Conservation (phyloP, 2,888 invertebrate species). For the Phortica magna region DNA sequence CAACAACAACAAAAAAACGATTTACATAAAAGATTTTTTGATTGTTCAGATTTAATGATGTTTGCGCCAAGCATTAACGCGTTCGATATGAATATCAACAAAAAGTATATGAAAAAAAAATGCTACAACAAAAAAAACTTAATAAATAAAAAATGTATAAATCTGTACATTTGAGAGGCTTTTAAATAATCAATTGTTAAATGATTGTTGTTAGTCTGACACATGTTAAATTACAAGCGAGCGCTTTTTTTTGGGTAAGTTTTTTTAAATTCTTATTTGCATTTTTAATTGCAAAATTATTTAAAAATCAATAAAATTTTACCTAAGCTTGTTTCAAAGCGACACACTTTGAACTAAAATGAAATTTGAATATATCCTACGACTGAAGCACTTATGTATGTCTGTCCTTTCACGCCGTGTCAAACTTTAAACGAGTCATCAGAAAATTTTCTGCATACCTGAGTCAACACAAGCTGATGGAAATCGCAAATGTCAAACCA, state of each 20-base stretch:
- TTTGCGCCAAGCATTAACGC: background rate
- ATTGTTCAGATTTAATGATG: background rate
- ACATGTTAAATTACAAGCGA: no score
- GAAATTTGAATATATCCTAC: background rate
- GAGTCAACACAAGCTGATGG: background rate
- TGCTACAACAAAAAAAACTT: background rate
- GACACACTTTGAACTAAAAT: no score
- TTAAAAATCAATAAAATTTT: no score
- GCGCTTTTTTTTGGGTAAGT: no score
- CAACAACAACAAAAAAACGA: background rate
- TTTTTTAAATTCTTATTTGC: no score
- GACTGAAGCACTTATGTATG: background rate
- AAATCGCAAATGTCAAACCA: background rate
- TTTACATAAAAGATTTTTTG: background rate
- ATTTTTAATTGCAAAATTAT: no score
- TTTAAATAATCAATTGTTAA: no score
- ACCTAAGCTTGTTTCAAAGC: no score
- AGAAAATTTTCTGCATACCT: background rate
- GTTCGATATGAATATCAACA: background rate
- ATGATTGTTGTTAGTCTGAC: no score
- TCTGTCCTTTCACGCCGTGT: background rate
- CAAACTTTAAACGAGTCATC: background rate
- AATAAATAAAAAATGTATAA: no score
- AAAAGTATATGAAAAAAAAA: background rate
- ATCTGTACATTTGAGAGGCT: no score